Conservation (phyloP, 1,140 invertebrate species). For the Hormaphis cornu region DNA sequence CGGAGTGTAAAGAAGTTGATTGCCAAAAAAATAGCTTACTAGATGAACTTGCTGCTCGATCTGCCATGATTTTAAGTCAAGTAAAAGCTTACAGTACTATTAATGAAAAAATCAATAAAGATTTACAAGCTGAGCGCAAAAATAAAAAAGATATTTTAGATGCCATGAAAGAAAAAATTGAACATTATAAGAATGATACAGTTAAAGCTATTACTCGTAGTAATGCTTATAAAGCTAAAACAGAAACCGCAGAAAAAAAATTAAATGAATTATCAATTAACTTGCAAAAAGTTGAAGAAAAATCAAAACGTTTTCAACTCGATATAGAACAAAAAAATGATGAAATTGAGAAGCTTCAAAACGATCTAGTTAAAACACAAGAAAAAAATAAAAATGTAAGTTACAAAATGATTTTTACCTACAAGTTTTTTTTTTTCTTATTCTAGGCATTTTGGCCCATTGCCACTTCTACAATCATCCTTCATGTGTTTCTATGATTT, state of each 20-base stretch:
- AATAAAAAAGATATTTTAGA: slow-evolving; percentile 13
- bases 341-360: slow-evolving; percentile 3
- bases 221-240: slow-evolving; percentile 17
- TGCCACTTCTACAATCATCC: neutral
- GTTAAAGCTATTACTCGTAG: slow-evolving; percentile 1
- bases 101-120: slow-evolving; percentile 17
- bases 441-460: neutral
- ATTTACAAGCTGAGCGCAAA: slow-evolving; percentile 2
- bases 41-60: slow-evolving; percentile 23
- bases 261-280: slow-evolving; percentile 9
- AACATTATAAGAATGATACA: slow-evolving; percentile 12
- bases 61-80: slow-evolving; percentile 24
- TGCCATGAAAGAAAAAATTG: slow-evolving; percentile 18
- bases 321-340: slow-evolving; percentile 11
- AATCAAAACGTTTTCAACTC: neutral
- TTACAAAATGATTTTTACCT: neutral
- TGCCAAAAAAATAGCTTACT: slow-evolving; percentile 13
- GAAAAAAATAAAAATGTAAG: slow-evolving; percentile 20
- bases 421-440: no score
- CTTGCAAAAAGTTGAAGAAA: slow-evolving; percentile 1
- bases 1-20: slow-evolving; percentile 13
- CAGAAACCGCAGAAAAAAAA: slow-evolving; percentile 14
- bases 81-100: slow-evolving; percentile 20
- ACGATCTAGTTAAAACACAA: neutral
- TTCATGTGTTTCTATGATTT: neutral